A percentile compares a stretch with the other conserved stretches of the same genome.
phyloP scores from a whole-genome alignment of 2,113 vertebrate genomes.

The Rhynchomys soricoides region DNA sequence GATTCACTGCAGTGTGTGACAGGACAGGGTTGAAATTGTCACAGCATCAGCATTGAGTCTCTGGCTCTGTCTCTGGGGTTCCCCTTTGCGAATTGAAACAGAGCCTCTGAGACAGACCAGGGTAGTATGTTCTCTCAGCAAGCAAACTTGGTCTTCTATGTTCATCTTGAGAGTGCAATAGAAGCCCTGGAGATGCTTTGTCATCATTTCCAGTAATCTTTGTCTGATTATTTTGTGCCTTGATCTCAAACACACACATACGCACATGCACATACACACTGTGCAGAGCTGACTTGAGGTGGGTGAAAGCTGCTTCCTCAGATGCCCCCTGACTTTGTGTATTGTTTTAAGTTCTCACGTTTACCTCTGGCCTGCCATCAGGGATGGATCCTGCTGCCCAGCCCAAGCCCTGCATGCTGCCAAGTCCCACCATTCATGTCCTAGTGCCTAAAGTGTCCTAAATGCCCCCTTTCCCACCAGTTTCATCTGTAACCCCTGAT shows the following conservation, averaged over 20 bases:
- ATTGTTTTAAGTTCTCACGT: fast-evolving
- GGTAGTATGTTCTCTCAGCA: too few species aligned
- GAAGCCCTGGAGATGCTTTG: fast-evolving
- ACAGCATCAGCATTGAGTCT: not conserved
- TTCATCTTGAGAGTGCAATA: fast-evolving
- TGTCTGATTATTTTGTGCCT: not conserved
- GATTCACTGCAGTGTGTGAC: not conserved
- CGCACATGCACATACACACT: fast-evolving
- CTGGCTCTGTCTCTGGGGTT: fast-evolving
- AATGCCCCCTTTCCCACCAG: fast-evolving
- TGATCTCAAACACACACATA: not conserved
- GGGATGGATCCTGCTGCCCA: fast-evolving
- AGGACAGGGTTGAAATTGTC: not conserved
- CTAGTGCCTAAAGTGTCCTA: not conserved
- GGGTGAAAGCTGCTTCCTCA: fast-evolving
- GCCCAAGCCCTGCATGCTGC: fast-evolving
- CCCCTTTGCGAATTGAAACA: not conserved
- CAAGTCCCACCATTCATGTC: fast-evolving
- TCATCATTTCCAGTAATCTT: not conserved
- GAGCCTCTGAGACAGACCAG: not conserved
- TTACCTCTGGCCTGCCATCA: not conserved
- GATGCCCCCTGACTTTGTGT: not conserved
- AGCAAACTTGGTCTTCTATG: not conserved
- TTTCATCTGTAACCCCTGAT: fast-evolving
- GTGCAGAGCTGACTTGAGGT: not conserved